Percentiles rank a stretch among this genome's conserved stretches.
These are phyloP conservation scores for Enteromius trimaculatus DNA, from an alignment of 2,797 vertebrate genomes.

Conservation along the genomic window DNA sequence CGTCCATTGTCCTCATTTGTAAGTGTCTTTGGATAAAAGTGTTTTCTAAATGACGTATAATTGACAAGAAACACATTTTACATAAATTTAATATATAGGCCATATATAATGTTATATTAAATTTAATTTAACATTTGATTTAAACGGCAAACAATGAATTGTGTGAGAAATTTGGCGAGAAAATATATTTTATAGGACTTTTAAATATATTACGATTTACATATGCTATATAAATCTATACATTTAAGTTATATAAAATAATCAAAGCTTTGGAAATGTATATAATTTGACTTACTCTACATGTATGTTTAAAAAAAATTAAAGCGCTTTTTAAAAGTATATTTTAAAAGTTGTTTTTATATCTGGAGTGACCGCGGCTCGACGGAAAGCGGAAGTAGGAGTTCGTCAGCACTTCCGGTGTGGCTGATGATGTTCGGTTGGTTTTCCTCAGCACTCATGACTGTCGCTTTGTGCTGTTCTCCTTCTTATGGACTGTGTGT, in stretches of 20 bases:
- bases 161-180: neutral
- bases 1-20: no score
- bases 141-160: neutral
- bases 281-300: neutral
- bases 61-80: neutral
- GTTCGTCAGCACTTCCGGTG: constrained; percentile 29
- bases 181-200: neutral
- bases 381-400: constrained; percentile 44
- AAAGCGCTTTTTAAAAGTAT: neutral
- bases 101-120: neutral
- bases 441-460: constrained; percentile 54
- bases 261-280: neutral
- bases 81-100: no score
- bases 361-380: neutral
- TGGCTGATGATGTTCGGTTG: constrained; percentile 47
- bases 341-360: no score
- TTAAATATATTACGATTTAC: neutral
- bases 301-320: neutral
- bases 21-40: no score
- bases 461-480: constrained; percentile 56
- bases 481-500: constrained; percentile 49
- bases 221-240: neutral
- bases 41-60: no score
- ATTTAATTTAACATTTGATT: neutral
- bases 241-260: neutral